phyloP scores from a whole-genome alignment of 2,888 invertebrate species.

The Apomyelois bistriatella region DNA sequence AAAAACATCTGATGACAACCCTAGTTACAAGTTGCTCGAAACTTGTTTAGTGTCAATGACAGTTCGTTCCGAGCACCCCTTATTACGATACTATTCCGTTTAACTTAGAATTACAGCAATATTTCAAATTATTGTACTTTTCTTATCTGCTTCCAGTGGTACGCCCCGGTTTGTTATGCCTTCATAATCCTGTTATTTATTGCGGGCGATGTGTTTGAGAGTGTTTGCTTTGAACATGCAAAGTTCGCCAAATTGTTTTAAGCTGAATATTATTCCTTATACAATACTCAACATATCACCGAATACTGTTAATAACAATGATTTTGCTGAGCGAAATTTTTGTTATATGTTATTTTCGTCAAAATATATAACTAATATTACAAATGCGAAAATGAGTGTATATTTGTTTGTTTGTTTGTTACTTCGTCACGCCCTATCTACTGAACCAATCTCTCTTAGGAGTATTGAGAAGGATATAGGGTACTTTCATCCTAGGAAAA shows the following conservation, averaged over 20 bases:
- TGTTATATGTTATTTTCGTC: too few relatives aligned
- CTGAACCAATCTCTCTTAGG: too few relatives aligned
- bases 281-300: background rate
- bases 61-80: slow-evolving; percentile 38
- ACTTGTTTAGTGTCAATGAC: slow-evolving; percentile 57
- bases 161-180: slow-evolving; percentile 1
- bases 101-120: slow-evolving; percentile 9
- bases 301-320: too few relatives aligned
- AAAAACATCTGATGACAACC: slow-evolving; percentile 20
- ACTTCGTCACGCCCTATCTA: too few relatives aligned
- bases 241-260: background rate
- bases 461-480: too few relatives aligned
- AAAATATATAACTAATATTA: too few relatives aligned
- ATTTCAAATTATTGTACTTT: slow-evolving; percentile 8
- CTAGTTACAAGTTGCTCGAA: slow-evolving; percentile 41
- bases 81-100: slow-evolving; percentile 23
- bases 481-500: too few relatives aligned
- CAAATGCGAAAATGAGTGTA: too few relatives aligned
- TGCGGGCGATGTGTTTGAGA: background rate
- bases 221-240: background rate
- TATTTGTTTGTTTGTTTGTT: too few relatives aligned
- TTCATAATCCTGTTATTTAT: slow-evolving; percentile 8
- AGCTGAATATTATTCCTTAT: background rate
- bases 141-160: slow-evolving; percentile 3
- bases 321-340: too few relatives aligned